A percentile compares a stretch with the other conserved stretches of the same genome.
Evolutionary conservation across 2,797 vertebrate species (phyloP).

Genomic region (Astyanax mexicanus): DNA sequence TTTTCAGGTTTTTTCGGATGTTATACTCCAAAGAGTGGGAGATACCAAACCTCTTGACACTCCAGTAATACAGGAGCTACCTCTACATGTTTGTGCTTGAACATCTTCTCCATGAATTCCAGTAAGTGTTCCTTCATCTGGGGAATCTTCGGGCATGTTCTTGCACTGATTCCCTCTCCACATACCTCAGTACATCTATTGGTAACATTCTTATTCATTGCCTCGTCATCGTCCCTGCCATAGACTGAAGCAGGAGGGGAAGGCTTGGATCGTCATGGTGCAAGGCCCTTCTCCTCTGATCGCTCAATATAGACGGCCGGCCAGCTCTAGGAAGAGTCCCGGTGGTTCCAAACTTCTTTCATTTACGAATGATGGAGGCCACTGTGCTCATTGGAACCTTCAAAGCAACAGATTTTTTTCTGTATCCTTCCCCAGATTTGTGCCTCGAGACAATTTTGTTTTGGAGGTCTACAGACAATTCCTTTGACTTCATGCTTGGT

Average conservation of each 20-base stretch:
- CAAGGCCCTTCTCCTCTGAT: too few relatives aligned
- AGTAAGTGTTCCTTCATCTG: conserved; percentile 13
- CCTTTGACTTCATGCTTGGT: too few relatives aligned
- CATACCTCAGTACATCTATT: conserved; percentile 2
- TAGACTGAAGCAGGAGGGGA: neutral
- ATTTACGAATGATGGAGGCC: too few relatives aligned
- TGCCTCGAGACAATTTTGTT: too few relatives aligned
- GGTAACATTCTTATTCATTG: too few relatives aligned
- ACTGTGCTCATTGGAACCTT: too few relatives aligned
- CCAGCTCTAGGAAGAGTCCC: too few relatives aligned
- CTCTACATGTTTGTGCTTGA: neutral
- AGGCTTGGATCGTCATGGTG: neutral
- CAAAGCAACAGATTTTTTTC: too few relatives aligned
- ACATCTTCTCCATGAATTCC: conserved; percentile 21
- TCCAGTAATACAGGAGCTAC: conserved; percentile 1
- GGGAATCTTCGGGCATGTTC: too few relatives aligned
- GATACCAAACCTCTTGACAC: conserved; percentile 26
- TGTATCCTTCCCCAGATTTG: too few relatives aligned
- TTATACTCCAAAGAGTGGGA: conserved; percentile 1
- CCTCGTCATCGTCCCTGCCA: neutral
- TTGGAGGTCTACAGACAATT: too few relatives aligned
- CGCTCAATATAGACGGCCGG: neutral
- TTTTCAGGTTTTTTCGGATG: neutral
- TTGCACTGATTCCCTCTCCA: neutral
- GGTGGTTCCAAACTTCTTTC: too few relatives aligned